Evolutionary conservation across 1,140 invertebrate species (phyloP).

Genomic region (Diachasmimorpha longicaudata): DNA sequence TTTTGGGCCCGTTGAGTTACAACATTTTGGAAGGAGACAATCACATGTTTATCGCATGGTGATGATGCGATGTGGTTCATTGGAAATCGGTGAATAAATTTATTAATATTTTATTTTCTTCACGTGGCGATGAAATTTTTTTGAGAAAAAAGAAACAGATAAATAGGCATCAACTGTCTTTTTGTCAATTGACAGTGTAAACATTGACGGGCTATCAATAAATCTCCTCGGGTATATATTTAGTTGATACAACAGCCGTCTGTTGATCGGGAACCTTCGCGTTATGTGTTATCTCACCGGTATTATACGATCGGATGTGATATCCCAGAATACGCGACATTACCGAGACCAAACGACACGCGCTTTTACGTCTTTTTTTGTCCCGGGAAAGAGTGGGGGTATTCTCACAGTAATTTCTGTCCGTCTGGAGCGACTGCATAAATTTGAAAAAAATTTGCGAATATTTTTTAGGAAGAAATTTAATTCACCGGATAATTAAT

Average conservation of each 20-base stretch:
- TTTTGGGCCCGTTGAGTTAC: no score
- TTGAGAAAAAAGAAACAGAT: no score
- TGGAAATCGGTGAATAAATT: no score
- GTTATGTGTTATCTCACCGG: slow-evolving; percentile 45
- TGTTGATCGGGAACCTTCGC: not conserved
- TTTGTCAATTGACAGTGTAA: slow-evolving; percentile 21
- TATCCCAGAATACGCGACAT: slow-evolving; percentile 41
- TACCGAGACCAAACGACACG: not conserved
- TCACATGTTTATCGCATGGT: no score
- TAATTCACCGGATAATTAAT: no score
- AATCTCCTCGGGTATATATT: not conserved
- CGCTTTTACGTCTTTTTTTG: not conserved
- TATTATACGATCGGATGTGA: slow-evolving; percentile 48
- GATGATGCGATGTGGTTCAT: no score
- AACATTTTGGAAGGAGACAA: no score
- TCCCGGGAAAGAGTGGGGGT: not conserved
- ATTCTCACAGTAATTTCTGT: not conserved
- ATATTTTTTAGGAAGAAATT: no score
- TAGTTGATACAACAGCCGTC: not conserved
- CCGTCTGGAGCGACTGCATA: not conserved
- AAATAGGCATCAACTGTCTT: slow-evolving; percentile 16
- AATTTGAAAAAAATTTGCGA: no score
- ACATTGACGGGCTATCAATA: not conserved
- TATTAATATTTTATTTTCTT: no score
- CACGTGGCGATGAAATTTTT: no score